phyloP scores from a whole-genome alignment of 1,140 invertebrate species.

The Heliconius hewitsoni region DNA sequence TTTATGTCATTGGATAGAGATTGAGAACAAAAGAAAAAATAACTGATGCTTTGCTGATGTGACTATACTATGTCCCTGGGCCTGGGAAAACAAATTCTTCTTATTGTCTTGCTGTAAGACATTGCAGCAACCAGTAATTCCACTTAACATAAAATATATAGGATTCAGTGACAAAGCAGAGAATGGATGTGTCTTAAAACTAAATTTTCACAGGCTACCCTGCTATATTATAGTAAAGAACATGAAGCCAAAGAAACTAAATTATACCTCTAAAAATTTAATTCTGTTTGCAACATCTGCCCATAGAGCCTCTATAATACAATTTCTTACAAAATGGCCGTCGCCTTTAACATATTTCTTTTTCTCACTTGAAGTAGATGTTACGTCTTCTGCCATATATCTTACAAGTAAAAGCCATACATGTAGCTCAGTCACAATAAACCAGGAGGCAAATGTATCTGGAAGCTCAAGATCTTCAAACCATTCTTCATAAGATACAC shows the following conservation, averaged over 20 bases:
- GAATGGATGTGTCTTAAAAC: too few species aligned
- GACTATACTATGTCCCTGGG: too few species aligned
- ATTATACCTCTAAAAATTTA: slow-evolving; percentile 86
- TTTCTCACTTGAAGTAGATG: slow-evolving; percentile 59
- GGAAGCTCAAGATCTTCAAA: slow-evolving; percentile 86
- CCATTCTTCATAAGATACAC: slow-evolving; percentile 83
- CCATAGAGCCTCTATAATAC: slow-evolving; percentile 90
- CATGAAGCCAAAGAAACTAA: too few species aligned
- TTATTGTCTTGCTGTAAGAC: too few species aligned
- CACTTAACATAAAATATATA: too few species aligned
- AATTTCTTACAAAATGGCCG: slow-evolving; percentile 87
- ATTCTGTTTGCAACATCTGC: slow-evolving; percentile 87
- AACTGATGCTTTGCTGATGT: too few species aligned
- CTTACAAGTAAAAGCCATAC: slow-evolving; percentile 91
- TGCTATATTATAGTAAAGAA: background rate
- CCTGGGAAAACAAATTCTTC: too few species aligned
- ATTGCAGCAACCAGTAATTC: too few species aligned
- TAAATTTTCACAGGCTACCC: too few species aligned
- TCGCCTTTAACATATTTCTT: slow-evolving; percentile 80
- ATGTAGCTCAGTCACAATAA: slow-evolving; percentile 90
- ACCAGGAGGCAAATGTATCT: slow-evolving; percentile 93
- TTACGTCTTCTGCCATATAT: slow-evolving; percentile 87
- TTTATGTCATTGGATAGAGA: too few species aligned
- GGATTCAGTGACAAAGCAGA: too few species aligned
- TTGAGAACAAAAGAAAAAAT: too few species aligned